phyloP scores from a whole-genome alignment of 2,797 vertebrate genomes.

The Acanthurus leucopareius region DNA sequence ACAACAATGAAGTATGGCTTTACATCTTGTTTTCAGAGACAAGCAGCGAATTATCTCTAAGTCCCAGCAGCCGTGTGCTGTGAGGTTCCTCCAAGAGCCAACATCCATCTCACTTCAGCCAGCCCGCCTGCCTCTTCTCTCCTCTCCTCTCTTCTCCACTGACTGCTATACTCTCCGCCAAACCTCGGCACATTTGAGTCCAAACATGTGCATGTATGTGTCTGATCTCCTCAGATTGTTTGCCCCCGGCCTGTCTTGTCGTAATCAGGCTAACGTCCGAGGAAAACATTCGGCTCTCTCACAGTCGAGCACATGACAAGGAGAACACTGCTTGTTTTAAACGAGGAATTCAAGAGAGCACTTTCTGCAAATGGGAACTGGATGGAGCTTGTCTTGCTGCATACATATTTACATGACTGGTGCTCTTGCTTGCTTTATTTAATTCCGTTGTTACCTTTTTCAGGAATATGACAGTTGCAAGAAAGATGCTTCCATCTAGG shows the following conservation, averaged over 20 bases:
- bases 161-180: conserved; percentile 28
- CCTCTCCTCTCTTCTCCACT: conserved; percentile 34
- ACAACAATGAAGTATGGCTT: conserved; percentile 68
- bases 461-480: not conserved
- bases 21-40: conserved; percentile 76
- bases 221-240: conserved; percentile 56
- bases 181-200: conserved; percentile 24
- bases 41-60: conserved; percentile 69
- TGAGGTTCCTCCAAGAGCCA: conserved; percentile 57
- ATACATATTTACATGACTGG: conserved; percentile 17
- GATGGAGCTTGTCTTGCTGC: conserved; percentile 7
- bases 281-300: conserved; percentile 4
- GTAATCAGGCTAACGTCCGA: conserved; percentile 37
- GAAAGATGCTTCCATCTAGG: not conserved
- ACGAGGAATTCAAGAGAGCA: not conserved
- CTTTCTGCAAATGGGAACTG: conserved; percentile 18
- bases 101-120: conserved; percentile 76
- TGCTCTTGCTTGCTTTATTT: conserved; percentile 7
- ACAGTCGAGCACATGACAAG: not conserved
- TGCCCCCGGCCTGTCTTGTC: conserved; percentile 31
- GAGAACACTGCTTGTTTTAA: conserved; percentile 2
- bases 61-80: conserved; percentile 61
- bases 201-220: conserved; percentile 40
- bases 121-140: conserved; percentile 31
- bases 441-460: not conserved